Evolutionary conservation across 2,888 invertebrate species (phyloP).

Genomic region (Zaprionus lineosus): DNA sequence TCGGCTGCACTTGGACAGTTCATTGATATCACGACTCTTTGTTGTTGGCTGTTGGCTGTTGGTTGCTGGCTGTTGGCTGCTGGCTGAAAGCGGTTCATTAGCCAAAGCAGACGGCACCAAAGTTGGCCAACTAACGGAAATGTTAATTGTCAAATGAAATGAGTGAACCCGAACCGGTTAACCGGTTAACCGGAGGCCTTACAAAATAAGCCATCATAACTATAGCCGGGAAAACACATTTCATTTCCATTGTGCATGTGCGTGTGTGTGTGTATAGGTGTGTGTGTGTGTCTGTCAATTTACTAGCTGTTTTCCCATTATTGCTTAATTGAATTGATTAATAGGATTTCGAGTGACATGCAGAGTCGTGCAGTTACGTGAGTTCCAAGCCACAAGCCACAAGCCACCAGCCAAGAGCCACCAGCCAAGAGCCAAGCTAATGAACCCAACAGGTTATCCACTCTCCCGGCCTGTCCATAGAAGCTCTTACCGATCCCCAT

Average conservation of each 20-base stretch:
- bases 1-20: conserved; percentile 48
- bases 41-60: conserved; percentile 11
- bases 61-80: conserved; percentile 6
- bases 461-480: conserved; percentile 6
- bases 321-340: conserved; percentile 74
- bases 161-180: conserved; percentile 65
- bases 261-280: conserved; percentile 9
- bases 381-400: conserved; percentile 12
- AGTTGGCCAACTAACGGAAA: conserved; percentile 78
- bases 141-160: conserved; percentile 76
- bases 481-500: not conserved
- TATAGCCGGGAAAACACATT: conserved; percentile 65
- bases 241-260: conserved; percentile 43
- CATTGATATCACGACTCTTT: conserved; percentile 54
- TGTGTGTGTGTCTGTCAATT: conserved; percentile 46
- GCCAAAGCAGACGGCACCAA: conserved; percentile 73
- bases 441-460: conserved; percentile 50
- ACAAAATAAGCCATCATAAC: conserved; percentile 75
- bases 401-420: not conserved
- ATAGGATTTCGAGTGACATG: conserved; percentile 72
- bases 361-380: conserved; percentile 58
- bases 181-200: conserved; percentile 62
- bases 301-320: conserved; percentile 69
- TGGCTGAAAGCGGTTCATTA: conserved; percentile 64
- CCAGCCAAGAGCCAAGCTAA: conserved; percentile 52